Evolutionary conservation across 92 coral and sea anemone species (phyloP).

Genomic region (Palythoa grandis): DNA sequence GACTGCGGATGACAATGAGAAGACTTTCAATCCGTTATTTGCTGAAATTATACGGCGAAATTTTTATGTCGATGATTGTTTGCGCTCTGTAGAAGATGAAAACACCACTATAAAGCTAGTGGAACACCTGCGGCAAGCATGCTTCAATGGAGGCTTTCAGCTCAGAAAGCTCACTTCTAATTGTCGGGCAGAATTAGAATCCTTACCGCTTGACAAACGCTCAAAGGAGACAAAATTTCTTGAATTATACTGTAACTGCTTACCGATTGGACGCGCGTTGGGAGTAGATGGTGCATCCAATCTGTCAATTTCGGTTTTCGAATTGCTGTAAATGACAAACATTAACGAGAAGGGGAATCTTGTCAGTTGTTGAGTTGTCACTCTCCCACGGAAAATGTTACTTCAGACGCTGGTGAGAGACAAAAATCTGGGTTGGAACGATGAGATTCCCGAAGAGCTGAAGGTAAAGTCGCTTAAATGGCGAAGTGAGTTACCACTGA

Average conservation of each 20-base stretch:
- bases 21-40: conserved; percentile 26
- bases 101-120: background rate
- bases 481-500: background rate
- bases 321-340: conserved; percentile 50
- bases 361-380: conserved; percentile 56
- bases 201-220: conserved; percentile 47
- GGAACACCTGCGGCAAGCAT: conserved; percentile 42
- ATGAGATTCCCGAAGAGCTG: conserved; percentile 53
- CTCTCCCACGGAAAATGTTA: conserved; percentile 53
- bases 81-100: too few species aligned
- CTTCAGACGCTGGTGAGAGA: conserved; percentile 61
- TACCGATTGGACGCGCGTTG: conserved; percentile 61
- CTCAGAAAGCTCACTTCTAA: conserved; percentile 53
- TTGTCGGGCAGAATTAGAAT: conserved; percentile 52
- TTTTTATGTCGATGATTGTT: too few species aligned
- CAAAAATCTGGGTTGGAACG: conserved; percentile 64
- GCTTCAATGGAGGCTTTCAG: conserved; percentile 49
- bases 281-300: conserved; percentile 67
- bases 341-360: conserved; percentile 67
- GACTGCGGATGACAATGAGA: background rate
- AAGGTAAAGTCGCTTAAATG: too few species aligned
- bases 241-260: conserved; percentile 34
- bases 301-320: conserved; percentile 58
- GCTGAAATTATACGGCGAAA: too few species aligned
- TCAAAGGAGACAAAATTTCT: conserved; percentile 50